A percentile compares a stretch with the other conserved stretches of the same genome.
phyloP scores from a whole-genome alignment of 2,113 vertebrate genomes.

The Oreochromis spilurus region DNA sequence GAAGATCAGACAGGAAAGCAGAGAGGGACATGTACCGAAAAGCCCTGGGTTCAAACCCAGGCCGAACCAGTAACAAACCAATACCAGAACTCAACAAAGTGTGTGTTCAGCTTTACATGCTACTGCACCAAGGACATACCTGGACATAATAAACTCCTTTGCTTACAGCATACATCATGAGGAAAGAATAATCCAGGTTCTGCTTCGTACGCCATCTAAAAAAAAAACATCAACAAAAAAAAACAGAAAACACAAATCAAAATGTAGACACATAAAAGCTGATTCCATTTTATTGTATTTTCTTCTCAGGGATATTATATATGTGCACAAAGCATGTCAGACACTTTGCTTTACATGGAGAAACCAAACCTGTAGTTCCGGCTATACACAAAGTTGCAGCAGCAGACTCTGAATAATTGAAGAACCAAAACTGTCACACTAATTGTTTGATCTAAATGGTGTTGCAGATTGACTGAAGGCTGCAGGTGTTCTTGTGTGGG shows the following conservation, averaged over 20 bases:
- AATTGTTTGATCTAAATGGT: slow-evolving; percentile 15
- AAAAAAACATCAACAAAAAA: neutral
- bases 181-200: slow-evolving; percentile 96
- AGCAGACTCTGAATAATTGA: slow-evolving; percentile 24
- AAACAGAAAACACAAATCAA: neutral
- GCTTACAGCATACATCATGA: slow-evolving; percentile 98
- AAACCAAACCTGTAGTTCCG: neutral
- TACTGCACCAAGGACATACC: slow-evolving; percentile 68
- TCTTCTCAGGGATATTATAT: neutral
- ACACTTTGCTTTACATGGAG: neutral
- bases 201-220: slow-evolving; percentile 96
- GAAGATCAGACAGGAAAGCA: neutral
- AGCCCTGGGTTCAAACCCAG: fast-evolving
- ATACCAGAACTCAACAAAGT: neutral
- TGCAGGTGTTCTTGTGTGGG: slow-evolving; percentile 27
- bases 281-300: neutral
- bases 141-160: slow-evolving; percentile 96
- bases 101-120: neutral
- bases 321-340: neutral
- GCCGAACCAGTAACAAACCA: neutral
- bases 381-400: neutral
- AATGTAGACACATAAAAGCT: neutral
- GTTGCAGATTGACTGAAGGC: neutral
- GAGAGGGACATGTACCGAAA: neutral
- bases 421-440: slow-evolving; percentile 5